phyloP scores from a whole-genome alignment of 2,797 vertebrate species.

The Ciconia nigra region DNA sequence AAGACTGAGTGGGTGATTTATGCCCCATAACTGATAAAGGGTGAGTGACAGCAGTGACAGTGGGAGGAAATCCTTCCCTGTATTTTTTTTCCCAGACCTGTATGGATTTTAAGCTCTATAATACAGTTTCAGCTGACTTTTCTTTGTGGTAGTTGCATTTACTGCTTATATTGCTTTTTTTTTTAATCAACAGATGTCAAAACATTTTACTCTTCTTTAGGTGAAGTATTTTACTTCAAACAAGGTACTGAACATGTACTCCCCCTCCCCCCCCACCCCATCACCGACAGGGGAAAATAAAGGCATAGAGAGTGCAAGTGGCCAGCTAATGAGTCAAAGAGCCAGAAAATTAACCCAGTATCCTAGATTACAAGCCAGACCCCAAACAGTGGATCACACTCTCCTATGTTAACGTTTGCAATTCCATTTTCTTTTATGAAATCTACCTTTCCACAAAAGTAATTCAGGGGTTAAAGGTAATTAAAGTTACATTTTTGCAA shows the following conservation, averaged over 20 bases:
- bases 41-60: not conserved
- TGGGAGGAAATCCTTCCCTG: not conserved
- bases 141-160: not conserved
- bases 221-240: not conserved
- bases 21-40: not conserved
- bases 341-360: not conserved
- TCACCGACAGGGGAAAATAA: not conserved
- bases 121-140: not conserved
- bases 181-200: not conserved
- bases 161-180: not conserved
- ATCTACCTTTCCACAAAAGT: not conserved
- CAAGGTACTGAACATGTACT: not conserved
- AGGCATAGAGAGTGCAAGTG: not conserved
- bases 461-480: not conserved
- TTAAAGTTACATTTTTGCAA: not conserved
- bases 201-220: not conserved
- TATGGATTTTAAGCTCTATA: not conserved
- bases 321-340: not conserved
- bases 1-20: not conserved
- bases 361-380: not conserved
- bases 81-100: not conserved
- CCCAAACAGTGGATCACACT: not conserved
- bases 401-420: not conserved
- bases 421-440: not conserved
- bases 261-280: too few species aligned